Evolutionary conservation across 2,113 vertebrate species (phyloP).

Genomic region (Struthio camelus): DNA sequence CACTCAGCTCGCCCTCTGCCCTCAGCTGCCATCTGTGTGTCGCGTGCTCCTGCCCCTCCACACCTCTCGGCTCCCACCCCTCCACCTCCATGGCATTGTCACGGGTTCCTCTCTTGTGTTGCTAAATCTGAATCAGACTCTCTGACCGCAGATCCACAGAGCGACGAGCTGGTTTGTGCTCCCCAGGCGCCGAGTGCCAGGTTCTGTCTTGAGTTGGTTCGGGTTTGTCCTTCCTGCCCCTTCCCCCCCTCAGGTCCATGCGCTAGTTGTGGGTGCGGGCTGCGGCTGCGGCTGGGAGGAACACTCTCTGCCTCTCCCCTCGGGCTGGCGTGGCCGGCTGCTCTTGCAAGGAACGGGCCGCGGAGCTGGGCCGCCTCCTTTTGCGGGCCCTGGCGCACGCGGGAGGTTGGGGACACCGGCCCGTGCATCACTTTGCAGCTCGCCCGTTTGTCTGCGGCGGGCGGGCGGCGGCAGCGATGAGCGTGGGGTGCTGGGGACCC

Average conservation of each 20-base stretch:
- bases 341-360: neutral
- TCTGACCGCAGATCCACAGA: constrained; percentile 65
- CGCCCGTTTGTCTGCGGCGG: fast-evolving
- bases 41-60: constrained; percentile 16
- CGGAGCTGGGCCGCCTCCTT: constrained; percentile 14
- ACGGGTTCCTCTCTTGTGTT: constrained; percentile 87
- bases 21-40: constrained; percentile 49
- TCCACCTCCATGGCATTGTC: constrained; percentile 76
- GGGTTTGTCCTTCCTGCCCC: constrained; percentile 56
- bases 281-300: constrained; percentile 69
- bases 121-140: constrained; percentile 71
- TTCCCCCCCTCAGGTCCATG: constrained; percentile 67
- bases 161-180: constrained; percentile 67
- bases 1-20: constrained; percentile 46
- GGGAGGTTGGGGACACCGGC: constrained; percentile 19
- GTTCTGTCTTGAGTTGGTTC: constrained; percentile 65
- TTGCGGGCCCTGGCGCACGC: constrained; percentile 47
- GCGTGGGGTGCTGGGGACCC: neutral
- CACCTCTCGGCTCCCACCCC: neutral
- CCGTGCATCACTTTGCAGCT: neutral
- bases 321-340: neutral
- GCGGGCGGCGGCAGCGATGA: neutral
- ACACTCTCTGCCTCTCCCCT: constrained; percentile 55
- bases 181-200: constrained; percentile 62
- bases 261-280: constrained; percentile 72